Conservation (phyloP, 2,797 vertebrate species). For the Ctenochaetus hawaiiensis region DNA sequence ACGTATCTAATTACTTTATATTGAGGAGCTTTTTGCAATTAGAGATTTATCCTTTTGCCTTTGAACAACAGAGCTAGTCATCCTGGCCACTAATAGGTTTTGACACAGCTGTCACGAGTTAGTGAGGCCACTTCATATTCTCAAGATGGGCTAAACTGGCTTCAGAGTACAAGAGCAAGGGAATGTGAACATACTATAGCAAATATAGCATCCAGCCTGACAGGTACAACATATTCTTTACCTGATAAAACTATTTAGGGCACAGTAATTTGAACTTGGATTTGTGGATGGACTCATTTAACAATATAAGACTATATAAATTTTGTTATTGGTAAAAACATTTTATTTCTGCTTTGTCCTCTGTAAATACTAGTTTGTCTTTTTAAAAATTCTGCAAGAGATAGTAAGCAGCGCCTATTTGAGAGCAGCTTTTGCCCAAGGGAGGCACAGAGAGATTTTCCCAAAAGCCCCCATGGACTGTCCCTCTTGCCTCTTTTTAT, state of each 20-base stretch:
- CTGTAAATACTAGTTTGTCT: neutral
- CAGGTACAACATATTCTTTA: neutral
- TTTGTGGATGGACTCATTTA: neutral
- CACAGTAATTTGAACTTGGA: neutral
- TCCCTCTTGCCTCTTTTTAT: slow-evolving; percentile 29
- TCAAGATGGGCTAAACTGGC: slow-evolving; percentile 44
- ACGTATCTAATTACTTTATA: slow-evolving; percentile 7
- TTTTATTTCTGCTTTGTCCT: slow-evolving; percentile 9
- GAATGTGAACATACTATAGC: slow-evolving; percentile 8
- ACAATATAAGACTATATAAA: neutral
- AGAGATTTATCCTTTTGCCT: slow-evolving; percentile 24
- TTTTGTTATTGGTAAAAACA: slow-evolving; percentile 18
- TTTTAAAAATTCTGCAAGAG: slow-evolving; percentile 20
- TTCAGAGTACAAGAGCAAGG: slow-evolving; percentile 35
- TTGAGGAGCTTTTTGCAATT: slow-evolving; percentile 6
- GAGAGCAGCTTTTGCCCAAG: slow-evolving; percentile 30
- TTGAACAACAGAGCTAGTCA: slow-evolving; percentile 55
- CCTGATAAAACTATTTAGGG: neutral
- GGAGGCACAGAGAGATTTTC: slow-evolving; percentile 40
- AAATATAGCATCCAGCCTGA: neutral
- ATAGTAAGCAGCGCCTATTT: slow-evolving; percentile 35
- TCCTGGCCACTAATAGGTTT: slow-evolving; percentile 51
- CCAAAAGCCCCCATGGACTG: slow-evolving; percentile 7
- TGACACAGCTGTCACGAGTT: slow-evolving; percentile 71
- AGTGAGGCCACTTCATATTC: slow-evolving; percentile 48